These are phyloP conservation scores for Channa striata DNA, from an alignment of 2,797 vertebrate genomes.

Conservation along the genomic window DNA sequence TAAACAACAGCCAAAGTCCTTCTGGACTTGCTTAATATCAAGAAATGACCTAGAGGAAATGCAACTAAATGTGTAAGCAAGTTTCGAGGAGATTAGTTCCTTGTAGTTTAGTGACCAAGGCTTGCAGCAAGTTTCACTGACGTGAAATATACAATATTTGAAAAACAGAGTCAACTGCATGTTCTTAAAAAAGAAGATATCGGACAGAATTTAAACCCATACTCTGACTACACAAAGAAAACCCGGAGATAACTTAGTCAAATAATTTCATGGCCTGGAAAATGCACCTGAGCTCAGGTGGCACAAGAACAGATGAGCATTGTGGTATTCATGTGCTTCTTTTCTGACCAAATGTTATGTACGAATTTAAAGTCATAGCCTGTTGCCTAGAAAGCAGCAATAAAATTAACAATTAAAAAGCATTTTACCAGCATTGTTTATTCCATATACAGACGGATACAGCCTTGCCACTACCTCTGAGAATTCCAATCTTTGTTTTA, in stretches of 20 bases:
- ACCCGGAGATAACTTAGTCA: too few relatives aligned
- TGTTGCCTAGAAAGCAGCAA: conserved; percentile 37
- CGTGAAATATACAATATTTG: conserved; percentile 13
- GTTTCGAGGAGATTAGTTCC: conserved; percentile 31
- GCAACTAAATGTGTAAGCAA: conserved; percentile 51
- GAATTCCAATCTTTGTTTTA: conserved; percentile 6
- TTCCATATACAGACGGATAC: background rate
- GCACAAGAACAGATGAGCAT: conserved; percentile 6
- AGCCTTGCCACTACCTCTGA: conserved; percentile 6
- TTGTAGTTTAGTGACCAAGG: background rate
- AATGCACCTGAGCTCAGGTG: conserved; percentile 29
- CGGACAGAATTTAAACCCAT: too few relatives aligned
- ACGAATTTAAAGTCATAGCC: conserved; percentile 20
- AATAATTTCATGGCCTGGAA: background rate
- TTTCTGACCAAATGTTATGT: too few relatives aligned
- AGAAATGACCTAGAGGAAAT: conserved; percentile 45
- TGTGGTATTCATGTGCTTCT: too few relatives aligned
- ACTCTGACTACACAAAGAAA: too few relatives aligned
- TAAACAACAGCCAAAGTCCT: background rate
- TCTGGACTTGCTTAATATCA: conserved; percentile 5
- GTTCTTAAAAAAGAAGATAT: too few relatives aligned
- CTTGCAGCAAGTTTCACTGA: background rate
- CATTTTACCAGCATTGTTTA: conserved; percentile 18
- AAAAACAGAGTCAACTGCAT: background rate
- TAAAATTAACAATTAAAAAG: conserved; percentile 17